These are phyloP conservation scores for Petrophora chlorosata DNA, from an alignment of 2,888 invertebrate species.

Conservation along the genomic window DNA sequence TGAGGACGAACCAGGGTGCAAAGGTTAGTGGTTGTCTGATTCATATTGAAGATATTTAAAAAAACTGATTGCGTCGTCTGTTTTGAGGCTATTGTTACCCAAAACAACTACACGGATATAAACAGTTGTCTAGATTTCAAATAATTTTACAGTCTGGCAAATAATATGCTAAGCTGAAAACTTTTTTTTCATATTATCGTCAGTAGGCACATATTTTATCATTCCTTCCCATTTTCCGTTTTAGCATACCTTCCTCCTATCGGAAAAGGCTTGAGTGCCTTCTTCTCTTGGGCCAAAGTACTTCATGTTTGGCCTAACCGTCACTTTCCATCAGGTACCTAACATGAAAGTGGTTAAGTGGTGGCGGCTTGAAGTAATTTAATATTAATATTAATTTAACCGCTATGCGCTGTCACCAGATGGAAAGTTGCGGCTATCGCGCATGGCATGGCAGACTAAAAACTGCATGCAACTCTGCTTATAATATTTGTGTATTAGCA, in stretches of 20 bases:
- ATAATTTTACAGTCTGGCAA: neutral
- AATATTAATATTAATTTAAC: neutral
- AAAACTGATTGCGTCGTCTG: neutral
- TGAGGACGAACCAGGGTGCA: conserved; percentile 83
- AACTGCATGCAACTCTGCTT: no score
- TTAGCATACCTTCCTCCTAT: conserved; percentile 12
- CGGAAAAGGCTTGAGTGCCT: conserved; percentile 7
- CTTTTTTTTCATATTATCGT: no score
- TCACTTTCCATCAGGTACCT: conserved; percentile 21
- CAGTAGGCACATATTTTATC: no score
- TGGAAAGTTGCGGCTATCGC: neutral
- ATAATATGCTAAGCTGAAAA: neutral
- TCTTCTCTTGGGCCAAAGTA: conserved; percentile 14
- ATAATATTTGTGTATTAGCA: no score
- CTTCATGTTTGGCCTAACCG: conserved; percentile 4
- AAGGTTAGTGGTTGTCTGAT: conserved; percentile 48
- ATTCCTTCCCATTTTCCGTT: conserved; percentile 9
- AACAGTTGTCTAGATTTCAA: no score
- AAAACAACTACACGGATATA: no score
- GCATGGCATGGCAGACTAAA: neutral
- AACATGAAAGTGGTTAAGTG: no score
- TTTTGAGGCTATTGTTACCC: no score
- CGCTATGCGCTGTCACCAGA: neutral
- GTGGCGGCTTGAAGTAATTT: neutral
- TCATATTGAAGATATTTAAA: no score